These are phyloP conservation scores for Sylvia atricapilla DNA, from an alignment of 2,113 vertebrate species.

Conservation along the genomic window DNA sequence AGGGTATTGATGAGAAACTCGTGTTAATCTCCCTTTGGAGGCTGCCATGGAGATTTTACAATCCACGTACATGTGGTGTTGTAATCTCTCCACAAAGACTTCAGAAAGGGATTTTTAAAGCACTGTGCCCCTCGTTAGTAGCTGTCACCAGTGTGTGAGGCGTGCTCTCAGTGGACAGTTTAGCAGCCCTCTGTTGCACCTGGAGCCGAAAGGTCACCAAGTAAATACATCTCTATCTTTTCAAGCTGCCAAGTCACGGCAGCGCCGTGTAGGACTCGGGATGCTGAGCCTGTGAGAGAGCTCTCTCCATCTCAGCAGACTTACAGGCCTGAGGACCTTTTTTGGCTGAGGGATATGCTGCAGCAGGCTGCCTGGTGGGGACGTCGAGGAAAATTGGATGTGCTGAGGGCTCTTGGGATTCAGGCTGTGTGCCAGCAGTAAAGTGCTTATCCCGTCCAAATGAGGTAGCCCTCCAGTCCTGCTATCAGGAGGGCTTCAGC, in stretches of 20 bases:
- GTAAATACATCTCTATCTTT: neutral
- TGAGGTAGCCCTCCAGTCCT: neutral
- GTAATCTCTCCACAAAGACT: neutral
- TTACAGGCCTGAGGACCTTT: neutral
- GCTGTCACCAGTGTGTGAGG: conserved; percentile 3
- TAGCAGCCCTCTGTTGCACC: neutral
- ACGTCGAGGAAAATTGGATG: neutral
- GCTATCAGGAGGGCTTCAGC: neutral
- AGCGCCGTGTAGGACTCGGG: rapidly evolving
- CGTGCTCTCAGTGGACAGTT: neutral
- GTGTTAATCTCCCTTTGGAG: neutral
- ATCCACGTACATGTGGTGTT: neutral
- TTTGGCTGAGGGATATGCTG: neutral
- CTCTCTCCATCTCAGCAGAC: neutral
- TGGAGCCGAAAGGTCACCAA: neutral
- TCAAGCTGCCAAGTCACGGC: neutral
- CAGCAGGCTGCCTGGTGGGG: neutral
- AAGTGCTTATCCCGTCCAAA: conserved; percentile 13
- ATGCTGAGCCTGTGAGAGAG: neutral
- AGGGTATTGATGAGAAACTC: neutral
- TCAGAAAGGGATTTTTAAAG: neutral
- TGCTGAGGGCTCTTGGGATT: neutral
- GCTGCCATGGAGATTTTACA: neutral
- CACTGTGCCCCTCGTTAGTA: conserved; percentile 3
- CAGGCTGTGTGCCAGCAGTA: conserved; percentile 2